Percentiles rank a stretch among this genome's conserved stretches.
Conservation (phyloP, 1,140 invertebrate genomes). For the Drosophila punjabiensis region DNA sequence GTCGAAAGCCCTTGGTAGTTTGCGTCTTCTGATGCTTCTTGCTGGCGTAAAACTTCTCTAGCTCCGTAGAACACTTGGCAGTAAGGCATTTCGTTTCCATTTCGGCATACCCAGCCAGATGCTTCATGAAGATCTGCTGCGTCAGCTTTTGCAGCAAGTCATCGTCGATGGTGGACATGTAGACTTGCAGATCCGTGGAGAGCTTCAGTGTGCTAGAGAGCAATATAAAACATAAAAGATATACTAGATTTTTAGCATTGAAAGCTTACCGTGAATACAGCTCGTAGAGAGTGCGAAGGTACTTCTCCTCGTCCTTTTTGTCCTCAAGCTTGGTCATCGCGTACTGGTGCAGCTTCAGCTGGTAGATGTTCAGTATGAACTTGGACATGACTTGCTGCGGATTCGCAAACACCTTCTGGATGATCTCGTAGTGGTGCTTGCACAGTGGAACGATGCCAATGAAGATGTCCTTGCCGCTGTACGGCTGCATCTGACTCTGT, state of each 20-base stretch:
- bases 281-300: constrained; percentile 95
- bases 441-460: constrained; percentile 96
- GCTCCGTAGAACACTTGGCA: constrained; percentile 90
- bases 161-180: constrained; percentile 93
- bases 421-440: constrained; percentile 94
- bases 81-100: constrained; percentile 92
- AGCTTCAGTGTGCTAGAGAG: constrained; percentile 89
- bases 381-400: constrained; percentile 99
- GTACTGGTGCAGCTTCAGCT: constrained; percentile 95
- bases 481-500: constrained; percentile 94
- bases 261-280: constrained; percentile 90
- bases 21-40: constrained; percentile 98
- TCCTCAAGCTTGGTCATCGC: constrained; percentile 93
- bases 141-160: constrained; percentile 93
- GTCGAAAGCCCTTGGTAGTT: constrained; percentile 94
- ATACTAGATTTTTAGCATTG: not conserved
- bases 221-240: not conserved
- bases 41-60: constrained; percentile 96
- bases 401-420: constrained; percentile 97
- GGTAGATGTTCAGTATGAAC: constrained; percentile 98
- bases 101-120: constrained; percentile 90
- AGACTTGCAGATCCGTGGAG: constrained; percentile 89
- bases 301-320: constrained; percentile 92
- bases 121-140: constrained; percentile 93
- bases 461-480: constrained; percentile 94